Conservation (phyloP, 1,140 invertebrate species). For the Drosophila parvula region DNA sequence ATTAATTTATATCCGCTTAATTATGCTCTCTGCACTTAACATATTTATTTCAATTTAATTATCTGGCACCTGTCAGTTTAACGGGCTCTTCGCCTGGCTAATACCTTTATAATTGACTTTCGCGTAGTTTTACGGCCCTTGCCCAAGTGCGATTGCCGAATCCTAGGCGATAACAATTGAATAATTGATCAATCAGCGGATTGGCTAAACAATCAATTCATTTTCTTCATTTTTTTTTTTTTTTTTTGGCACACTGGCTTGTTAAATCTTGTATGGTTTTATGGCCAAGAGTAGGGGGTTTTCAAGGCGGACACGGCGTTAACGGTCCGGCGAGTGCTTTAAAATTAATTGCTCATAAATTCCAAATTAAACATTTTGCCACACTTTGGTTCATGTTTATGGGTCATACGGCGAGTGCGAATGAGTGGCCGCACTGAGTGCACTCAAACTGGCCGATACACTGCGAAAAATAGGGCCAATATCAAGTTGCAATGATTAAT, state of each 20-base stretch:
- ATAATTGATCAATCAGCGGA: constrained; percentile 69
- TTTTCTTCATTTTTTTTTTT: too few species aligned
- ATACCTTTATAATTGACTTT: constrained; percentile 40
- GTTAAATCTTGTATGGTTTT: constrained; percentile 57
- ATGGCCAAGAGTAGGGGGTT: not conserved
- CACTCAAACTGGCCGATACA: constrained; percentile 22
- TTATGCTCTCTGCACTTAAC: not conserved
- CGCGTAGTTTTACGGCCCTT: constrained; percentile 22
- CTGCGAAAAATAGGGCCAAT: not conserved
- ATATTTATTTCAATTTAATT: constrained; percentile 16
- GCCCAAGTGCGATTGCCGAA: constrained; percentile 28
- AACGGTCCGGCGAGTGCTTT: constrained; percentile 53
- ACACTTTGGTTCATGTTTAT: constrained; percentile 77
- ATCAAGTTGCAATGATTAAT: not conserved
- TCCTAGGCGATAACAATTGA: constrained; percentile 54
- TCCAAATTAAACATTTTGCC: constrained; percentile 80
- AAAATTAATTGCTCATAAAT: constrained; percentile 83
- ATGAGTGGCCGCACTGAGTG: constrained; percentile 40
- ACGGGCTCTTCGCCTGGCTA: constrained; percentile 3
- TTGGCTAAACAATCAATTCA: constrained; percentile 57
- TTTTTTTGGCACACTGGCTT: constrained; percentile 52
- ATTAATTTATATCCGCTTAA: not conserved
- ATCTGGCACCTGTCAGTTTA: constrained; percentile 6
- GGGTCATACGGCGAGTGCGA: constrained; percentile 56
- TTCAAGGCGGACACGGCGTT: constrained; percentile 9